phyloP scores from a whole-genome alignment of 2,113 vertebrate species.

The Pampusana beccarii region DNA sequence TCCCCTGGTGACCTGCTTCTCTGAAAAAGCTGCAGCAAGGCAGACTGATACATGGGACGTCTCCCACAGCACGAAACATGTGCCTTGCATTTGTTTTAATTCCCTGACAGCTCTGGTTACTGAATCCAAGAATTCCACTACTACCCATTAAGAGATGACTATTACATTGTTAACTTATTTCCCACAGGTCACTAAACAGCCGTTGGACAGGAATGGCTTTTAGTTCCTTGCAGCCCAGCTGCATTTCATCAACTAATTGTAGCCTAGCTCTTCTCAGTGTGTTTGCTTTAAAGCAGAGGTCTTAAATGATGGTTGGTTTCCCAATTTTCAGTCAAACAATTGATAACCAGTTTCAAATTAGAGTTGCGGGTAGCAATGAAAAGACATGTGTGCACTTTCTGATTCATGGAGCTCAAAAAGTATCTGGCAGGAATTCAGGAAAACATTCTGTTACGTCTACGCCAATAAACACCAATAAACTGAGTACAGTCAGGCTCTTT shows the following conservation, averaged over 20 bases:
- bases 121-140: not conserved
- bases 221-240: not conserved
- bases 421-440: not conserved
- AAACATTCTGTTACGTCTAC: not conserved
- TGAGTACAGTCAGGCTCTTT: not conserved
- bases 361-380: not conserved
- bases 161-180: not conserved
- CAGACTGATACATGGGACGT: not conserved
- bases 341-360: not conserved
- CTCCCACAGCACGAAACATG: not conserved
- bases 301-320: not conserved
- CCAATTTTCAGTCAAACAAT: not conserved
- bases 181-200: not conserved
- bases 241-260: not conserved
- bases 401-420: not conserved
- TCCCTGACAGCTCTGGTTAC: not conserved
- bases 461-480: not conserved
- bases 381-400: not conserved
- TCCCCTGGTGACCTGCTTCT: not conserved
- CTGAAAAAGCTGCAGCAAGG: not conserved
- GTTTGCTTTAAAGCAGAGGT: not conserved
- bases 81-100: constrained; percentile 10
- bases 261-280: not conserved
- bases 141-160: not conserved
- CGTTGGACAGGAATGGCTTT: not conserved